Evolutionary conservation across 2,113 vertebrate species (phyloP).

Genomic region (Planiliza haematocheilus): DNA sequence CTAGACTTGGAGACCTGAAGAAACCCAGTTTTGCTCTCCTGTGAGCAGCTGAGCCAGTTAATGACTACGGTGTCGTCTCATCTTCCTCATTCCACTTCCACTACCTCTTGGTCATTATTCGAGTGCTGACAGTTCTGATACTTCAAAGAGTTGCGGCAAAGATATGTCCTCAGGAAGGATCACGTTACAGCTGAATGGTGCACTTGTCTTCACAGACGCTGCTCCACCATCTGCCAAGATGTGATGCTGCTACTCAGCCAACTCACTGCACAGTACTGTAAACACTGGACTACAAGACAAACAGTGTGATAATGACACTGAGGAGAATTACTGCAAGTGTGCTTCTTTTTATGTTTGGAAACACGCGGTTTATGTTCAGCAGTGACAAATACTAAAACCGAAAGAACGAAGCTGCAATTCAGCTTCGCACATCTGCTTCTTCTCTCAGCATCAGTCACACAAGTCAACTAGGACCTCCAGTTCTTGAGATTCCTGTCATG

Average conservation of each 20-base stretch:
- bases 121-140: slow-evolving; percentile 20
- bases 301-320: neutral
- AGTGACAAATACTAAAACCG: slow-evolving; percentile 10
- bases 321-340: slow-evolving; percentile 6
- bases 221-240: slow-evolving; percentile 56
- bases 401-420: slow-evolving; percentile 22
- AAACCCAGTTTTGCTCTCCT: slow-evolving; percentile 7
- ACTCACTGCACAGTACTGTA: slow-evolving; percentile 25
- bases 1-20: neutral
- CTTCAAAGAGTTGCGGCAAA: slow-evolving; percentile 31
- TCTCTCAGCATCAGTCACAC: slow-evolving; percentile 23
- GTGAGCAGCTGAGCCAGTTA: slow-evolving; percentile 35
- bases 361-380: neutral
- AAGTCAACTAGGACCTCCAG: slow-evolving; percentile 7
- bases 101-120: slow-evolving; percentile 30
- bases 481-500: slow-evolving; percentile 9
- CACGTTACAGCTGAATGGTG: slow-evolving; percentile 40
- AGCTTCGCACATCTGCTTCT: slow-evolving; percentile 23
- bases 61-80: slow-evolving; percentile 23
- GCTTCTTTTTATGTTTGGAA: slow-evolving; percentile 12
- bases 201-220: slow-evolving; percentile 52
- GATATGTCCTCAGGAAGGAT: neutral
- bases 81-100: slow-evolving; percentile 7
- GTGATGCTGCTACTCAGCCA: slow-evolving; percentile 26
- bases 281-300: slow-evolving; percentile 38